Evolutionary conservation across 2,113 vertebrate species (phyloP).

Genomic region (Elephas maximus): DNA sequence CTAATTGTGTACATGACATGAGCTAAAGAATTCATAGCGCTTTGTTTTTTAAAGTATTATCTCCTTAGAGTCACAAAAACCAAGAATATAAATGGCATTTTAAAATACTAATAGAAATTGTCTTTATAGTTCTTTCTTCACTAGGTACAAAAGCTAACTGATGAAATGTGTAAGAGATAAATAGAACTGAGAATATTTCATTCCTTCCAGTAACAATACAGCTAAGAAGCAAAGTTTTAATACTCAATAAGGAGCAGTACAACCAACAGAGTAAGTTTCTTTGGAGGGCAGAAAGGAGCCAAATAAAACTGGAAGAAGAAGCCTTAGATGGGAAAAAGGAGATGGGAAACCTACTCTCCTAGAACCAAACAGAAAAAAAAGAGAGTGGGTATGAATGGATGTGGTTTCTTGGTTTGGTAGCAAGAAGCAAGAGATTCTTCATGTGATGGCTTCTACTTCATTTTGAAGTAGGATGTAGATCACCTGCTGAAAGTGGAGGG

Average conservation of each 20-base stretch:
- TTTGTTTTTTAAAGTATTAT: background rate
- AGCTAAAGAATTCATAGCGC: background rate
- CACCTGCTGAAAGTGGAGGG: background rate
- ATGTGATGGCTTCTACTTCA: background rate
- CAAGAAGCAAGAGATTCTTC: background rate
- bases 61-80: background rate
- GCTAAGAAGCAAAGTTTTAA: background rate
- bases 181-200: background rate
- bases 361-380: background rate
- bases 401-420: background rate
- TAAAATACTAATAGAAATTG: slow-evolving; percentile 26
- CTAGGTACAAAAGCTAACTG: background rate
- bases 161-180: background rate
- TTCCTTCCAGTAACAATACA: background rate
- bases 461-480: background rate
- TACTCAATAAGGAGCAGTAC: background rate
- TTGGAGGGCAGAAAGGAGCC: background rate
- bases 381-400: background rate
- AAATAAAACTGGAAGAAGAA: background rate
- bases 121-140: background rate
- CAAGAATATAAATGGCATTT: background rate
- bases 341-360: background rate
- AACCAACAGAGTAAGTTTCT: background rate
- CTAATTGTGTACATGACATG: background rate
- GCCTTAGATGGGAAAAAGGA: background rate